Percentiles rank a stretch among this genome's conserved stretches.
These are phyloP conservation scores for pig (Sus scrofa) DNA, from an alignment of 2,113 vertebrate species.

Conservation along the genomic window DNA sequence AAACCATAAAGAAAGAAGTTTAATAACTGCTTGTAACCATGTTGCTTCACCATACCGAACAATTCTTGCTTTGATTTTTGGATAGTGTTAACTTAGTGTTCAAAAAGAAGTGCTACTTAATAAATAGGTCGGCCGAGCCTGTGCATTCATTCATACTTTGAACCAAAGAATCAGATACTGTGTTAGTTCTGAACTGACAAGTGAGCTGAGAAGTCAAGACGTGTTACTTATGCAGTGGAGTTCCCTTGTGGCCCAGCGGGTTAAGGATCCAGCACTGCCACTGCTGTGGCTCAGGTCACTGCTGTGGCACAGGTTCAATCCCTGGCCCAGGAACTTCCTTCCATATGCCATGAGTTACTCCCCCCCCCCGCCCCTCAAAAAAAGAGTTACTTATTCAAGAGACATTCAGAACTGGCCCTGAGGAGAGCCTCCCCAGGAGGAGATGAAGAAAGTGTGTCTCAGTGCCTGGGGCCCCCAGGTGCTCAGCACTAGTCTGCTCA, in stretches of 20 bases:
- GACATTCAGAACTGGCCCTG: background rate
- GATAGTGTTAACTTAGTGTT: background rate
- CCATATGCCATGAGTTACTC: no score
- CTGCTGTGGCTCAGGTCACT: no score
- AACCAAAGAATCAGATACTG: background rate
- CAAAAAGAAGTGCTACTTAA: background rate
- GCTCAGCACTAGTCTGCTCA: background rate
- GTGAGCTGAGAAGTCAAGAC: constrained; percentile 10
- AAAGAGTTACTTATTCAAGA: background rate
- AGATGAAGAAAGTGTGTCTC: no score
- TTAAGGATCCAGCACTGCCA: no score
- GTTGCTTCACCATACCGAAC: background rate
- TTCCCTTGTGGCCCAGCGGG: no score
- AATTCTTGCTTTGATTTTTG: constrained; percentile 39
- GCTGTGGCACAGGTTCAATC: no score
- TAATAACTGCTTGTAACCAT: constrained; percentile 68
- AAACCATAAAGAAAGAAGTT: constrained; percentile 58
- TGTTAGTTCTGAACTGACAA: background rate
- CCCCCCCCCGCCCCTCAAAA: no score
- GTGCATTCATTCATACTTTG: background rate
- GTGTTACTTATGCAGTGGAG: no score
- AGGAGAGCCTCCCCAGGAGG: background rate
- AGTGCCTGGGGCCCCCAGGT: background rate
- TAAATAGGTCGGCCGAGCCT: background rate
- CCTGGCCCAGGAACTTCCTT: no score